Conservation (phyloP, 2,113 vertebrate genomes). For the Meles meles region DNA sequence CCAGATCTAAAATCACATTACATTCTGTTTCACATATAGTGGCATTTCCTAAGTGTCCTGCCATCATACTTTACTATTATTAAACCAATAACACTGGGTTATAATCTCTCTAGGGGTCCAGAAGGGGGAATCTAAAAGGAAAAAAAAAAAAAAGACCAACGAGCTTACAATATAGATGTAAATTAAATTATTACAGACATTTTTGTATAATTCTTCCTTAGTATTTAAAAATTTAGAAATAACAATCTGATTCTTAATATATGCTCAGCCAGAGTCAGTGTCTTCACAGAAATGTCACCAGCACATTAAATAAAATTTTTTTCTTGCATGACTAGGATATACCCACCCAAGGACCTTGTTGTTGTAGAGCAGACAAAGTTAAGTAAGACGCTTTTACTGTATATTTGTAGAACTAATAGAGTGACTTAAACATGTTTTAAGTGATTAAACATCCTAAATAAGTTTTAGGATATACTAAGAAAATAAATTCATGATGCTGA, state of each 20-base stretch:
- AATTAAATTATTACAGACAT: conserved; percentile 22
- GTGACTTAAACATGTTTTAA: neutral
- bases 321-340: neutral
- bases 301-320: neutral
- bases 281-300: conserved; percentile 10
- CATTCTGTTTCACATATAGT: conserved; percentile 72
- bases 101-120: conserved; percentile 30
- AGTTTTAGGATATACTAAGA: neutral
- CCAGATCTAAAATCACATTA: conserved; percentile 70
- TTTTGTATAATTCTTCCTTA: conserved; percentile 5
- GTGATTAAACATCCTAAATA: neutral
- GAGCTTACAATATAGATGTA: conserved; percentile 19
- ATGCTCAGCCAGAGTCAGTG: neutral
- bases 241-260: neutral
- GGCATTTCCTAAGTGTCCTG: conserved; percentile 66
- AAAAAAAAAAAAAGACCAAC: neutral
- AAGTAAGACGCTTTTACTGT: neutral
- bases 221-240: conserved; percentile 15
- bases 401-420: neutral
- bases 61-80: conserved; percentile 68
- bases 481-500: neutral
- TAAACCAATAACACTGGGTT: conserved; percentile 60
- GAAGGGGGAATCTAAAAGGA: conserved; percentile 48
- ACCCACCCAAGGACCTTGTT: neutral
- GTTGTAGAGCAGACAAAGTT: neutral